A percentile compares a stretch with the other conserved stretches of the same genome.
phyloP scores from a whole-genome alignment of 2,888 invertebrate genomes.

The Orthosia cruda region DNA sequence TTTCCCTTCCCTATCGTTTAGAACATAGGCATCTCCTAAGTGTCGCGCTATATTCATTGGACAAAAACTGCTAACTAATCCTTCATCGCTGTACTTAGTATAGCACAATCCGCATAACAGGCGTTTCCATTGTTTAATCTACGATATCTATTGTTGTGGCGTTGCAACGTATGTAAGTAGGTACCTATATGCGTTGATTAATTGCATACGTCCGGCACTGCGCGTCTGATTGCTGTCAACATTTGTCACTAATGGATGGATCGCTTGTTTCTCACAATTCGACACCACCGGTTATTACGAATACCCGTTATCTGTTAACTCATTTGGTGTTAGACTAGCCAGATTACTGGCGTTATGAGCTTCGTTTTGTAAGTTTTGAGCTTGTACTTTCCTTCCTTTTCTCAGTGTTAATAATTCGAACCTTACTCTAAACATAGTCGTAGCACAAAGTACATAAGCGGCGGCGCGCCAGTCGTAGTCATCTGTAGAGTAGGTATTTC shows the following conservation, averaged over 20 bases:
- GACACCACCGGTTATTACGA: constrained; percentile 68
- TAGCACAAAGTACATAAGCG: too few species aligned
- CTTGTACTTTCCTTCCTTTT: too few species aligned
- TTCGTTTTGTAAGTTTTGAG: constrained; percentile 3
- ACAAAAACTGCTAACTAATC: background rate
- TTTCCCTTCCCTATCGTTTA: too few species aligned
- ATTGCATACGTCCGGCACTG: constrained; percentile 74
- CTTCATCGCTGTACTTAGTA: background rate
- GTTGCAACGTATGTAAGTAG: constrained; percentile 51
- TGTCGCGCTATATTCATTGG: too few species aligned
- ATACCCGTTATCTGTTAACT: constrained; percentile 65
- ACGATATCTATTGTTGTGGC: constrained; percentile 55
- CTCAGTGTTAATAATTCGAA: too few species aligned
- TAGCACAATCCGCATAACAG: constrained; percentile 21
- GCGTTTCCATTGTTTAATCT: constrained; percentile 62
- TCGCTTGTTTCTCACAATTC: constrained; percentile 76
- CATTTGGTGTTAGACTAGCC: constrained; percentile 55
- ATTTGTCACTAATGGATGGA: constrained; percentile 86
- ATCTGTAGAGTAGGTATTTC: too few species aligned
- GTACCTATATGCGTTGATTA: constrained; percentile 76
- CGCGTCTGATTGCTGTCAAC: constrained; percentile 83
- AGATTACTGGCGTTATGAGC: constrained; percentile 27
- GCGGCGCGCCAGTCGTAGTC: too few species aligned
- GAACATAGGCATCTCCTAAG: too few species aligned
- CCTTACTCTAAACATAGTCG: too few species aligned